A percentile compares a stretch with the other conserved stretches of the same genome.
Evolutionary conservation across 2,888 invertebrate species (phyloP).

Genomic region (Ormyrus rosae): DNA sequence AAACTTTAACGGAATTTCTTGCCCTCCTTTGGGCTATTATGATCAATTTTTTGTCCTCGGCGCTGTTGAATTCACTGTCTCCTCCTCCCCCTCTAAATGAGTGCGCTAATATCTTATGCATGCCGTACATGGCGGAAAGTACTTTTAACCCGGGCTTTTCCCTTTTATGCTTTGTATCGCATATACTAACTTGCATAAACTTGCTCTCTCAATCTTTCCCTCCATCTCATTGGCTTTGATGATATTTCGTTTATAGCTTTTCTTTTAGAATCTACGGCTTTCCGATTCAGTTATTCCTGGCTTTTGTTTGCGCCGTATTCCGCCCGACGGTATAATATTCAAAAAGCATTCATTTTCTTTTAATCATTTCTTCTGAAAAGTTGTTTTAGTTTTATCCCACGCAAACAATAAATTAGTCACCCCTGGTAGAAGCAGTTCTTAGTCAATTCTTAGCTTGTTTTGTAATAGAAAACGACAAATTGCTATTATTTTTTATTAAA

Average conservation of each 20-base stretch:
- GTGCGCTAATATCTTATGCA: constrained; percentile 40
- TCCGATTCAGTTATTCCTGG: not conserved
- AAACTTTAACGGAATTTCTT: constrained; percentile 25
- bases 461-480: no score
- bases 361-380: no score
- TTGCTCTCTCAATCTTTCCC: not conserved
- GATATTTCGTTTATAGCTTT: not conserved
- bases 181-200: not conserved
- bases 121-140: constrained; percentile 28
- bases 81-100: not conserved
- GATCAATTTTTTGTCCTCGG: not conserved
- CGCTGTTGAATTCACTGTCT: constrained; percentile 18
- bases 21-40: not conserved
- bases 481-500: no score
- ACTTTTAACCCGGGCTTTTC: constrained; percentile 2
- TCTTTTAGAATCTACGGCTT: not conserved
- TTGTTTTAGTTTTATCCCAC: no score
- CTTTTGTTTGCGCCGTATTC: not conserved
- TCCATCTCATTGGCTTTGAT: not conserved
- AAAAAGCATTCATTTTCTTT: no score
- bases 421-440: no score
- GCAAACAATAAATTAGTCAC: no score
- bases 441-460: no score
- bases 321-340: no score
- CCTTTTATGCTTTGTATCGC: not conserved